Percentiles rank a stretch among this genome's conserved stretches.
phyloP scores from a whole-genome alignment of 2,797 vertebrate genomes.

The Tarsius wallacei region DNA sequence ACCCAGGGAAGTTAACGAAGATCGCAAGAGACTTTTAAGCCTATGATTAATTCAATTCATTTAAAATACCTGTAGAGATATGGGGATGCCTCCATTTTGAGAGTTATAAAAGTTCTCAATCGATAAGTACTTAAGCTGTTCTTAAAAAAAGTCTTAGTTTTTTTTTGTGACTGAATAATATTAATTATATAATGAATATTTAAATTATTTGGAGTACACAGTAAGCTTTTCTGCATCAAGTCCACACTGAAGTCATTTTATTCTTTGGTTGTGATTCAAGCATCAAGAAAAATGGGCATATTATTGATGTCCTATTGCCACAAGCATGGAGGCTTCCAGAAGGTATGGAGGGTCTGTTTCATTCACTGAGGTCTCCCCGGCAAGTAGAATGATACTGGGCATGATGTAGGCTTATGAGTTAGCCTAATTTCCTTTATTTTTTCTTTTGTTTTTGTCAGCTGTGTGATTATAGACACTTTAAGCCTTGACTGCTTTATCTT shows the following conservation, averaged over 20 bases:
- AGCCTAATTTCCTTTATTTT: neutral
- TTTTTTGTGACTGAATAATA: slow-evolving; percentile 83
- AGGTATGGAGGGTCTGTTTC: neutral
- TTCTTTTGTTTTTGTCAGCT: neutral
- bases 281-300: neutral
- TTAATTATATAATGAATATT: slow-evolving; percentile 87
- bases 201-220: slow-evolving; percentile 78
- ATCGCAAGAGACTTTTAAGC: slow-evolving; percentile 94
- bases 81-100: slow-evolving; percentile 90
- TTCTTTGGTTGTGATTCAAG: neutral
- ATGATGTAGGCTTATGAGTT: neutral
- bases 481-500: neutral
- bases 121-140: slow-evolving; percentile 90
- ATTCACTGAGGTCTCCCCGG: neutral
- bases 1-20: slow-evolving; percentile 93
- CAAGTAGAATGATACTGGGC: neutral
- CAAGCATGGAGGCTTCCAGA: neutral
- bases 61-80: slow-evolving; percentile 94
- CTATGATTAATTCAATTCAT: slow-evolving; percentile 95
- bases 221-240: slow-evolving; percentile 70
- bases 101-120: slow-evolving; percentile 91
- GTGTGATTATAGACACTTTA: neutral
- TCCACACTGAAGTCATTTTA: slow-evolving; percentile 73
- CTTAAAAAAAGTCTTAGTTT: slow-evolving; percentile 81
- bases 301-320: neutral